Base-by-base conservation (phyloP, 2,797 vertebrate genomes). In the Centropyge bicolor region DNA sequence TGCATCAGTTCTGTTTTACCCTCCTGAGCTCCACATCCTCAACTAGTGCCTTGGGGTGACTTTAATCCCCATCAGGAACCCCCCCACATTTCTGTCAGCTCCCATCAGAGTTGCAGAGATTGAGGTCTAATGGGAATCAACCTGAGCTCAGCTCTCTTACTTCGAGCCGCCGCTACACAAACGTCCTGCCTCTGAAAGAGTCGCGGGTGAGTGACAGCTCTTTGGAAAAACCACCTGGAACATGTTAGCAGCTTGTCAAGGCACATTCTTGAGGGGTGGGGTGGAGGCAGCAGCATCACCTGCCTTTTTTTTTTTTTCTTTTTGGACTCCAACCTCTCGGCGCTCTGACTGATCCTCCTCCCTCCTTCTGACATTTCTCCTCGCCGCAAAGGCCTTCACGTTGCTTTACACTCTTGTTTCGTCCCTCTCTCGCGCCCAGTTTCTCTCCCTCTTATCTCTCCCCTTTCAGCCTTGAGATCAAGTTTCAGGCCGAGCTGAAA, bases 321-420 rank as follows among this genome's bases (percentile, higher is more conserved):
- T n/a, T n/a, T n/a, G 36, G 41, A 69, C 64, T 84, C 68, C 22
- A 76, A 54, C 74, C 64, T 80, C 59, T 41, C 38, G 0, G 35
- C 24, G 12, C 41, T 70, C 19, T 0, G 3, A 59, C 51, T 36
- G 17, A 80, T 70, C 71, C 68, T 20, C 55, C 73, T 48, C 13
- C 64, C 57, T 70, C 24, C 3, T 51, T n/a, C 67, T 91, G 89
- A 93, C 89, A 89, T 85, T 88, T 90, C 72, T 64, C 67, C 75
- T 70, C 27, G 64, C 56, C 24, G 40, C 66, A 75, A 35, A 76
- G 66, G 68, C 80, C 75, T 73, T 89, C 76, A 67, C 83, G 87
- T 83, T 45, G 20, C 74, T 74, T 83, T 74, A 66, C 76, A 46
- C 62, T 67, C 36, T 36, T 62, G 67, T 68, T 82, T 78, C 74